phyloP scores from a whole-genome alignment of 2,113 vertebrate species.

The Bubalus kerabau region DNA sequence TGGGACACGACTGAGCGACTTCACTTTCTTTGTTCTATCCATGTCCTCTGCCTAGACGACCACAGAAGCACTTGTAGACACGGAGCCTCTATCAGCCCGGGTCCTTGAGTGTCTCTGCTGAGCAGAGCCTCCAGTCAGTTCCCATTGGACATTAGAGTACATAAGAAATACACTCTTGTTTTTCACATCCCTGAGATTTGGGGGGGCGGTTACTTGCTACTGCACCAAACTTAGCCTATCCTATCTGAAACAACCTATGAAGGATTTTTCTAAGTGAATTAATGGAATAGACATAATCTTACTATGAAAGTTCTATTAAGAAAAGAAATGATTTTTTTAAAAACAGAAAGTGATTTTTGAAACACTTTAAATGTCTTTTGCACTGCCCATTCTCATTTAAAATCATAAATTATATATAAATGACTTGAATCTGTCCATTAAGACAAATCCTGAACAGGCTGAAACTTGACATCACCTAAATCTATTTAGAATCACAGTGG shows the following conservation, averaged over 20 bases:
- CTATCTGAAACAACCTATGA: not conserved
- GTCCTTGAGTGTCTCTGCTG: not conserved
- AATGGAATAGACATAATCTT: not conserved
- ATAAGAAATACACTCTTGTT: not conserved
- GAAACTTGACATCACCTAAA: conserved; percentile 11
- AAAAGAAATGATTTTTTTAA: not conserved
- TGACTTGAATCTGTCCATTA: conserved; percentile 49
- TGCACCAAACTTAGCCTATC: not conserved
- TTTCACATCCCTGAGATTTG: not conserved
- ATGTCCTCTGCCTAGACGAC: not conserved
- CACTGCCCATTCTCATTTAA: conserved; percentile 39
- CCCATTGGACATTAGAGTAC: rapidly evolving
- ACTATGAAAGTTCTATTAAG: conserved; percentile 34
- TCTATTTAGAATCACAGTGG: conserved; percentile 21
- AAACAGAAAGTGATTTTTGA: not conserved
- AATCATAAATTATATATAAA: conserved; percentile 50
- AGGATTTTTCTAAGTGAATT: not conserved
- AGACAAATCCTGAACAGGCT: conserved; percentile 3
- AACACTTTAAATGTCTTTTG: conserved; percentile 4
- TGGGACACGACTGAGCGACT: no score
- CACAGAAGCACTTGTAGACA: not conserved
- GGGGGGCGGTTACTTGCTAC: not conserved
- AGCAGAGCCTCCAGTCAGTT: not conserved
- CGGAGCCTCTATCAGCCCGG: rapidly evolving
- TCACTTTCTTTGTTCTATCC: not conserved